phyloP scores from a whole-genome alignment of 2,888 invertebrate species.

The Himalopsyche anomala region DNA sequence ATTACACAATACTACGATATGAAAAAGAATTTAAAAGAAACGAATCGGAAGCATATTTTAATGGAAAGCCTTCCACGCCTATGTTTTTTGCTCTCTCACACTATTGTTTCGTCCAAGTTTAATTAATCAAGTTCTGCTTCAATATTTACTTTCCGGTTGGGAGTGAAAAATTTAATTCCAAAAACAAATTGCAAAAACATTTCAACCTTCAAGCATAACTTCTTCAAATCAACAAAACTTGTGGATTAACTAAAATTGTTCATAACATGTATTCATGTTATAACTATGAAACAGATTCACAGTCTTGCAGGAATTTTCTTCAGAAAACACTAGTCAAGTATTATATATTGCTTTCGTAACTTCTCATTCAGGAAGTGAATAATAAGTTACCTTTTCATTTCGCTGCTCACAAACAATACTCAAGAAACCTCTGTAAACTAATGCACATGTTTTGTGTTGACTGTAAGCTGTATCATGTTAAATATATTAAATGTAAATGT shows the following conservation, averaged over 20 bases:
- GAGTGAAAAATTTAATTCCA: not conserved
- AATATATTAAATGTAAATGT: conserved; percentile 24
- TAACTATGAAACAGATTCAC: not conserved
- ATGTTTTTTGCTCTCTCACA: conserved; percentile 9
- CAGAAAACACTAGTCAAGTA: conserved; percentile 14
- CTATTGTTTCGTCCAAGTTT: conserved; percentile 1
- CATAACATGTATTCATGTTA: not conserved
- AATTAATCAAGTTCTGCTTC: not conserved
- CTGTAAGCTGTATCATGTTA: not conserved
- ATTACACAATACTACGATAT: too few species aligned
- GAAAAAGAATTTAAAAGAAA: too few species aligned
- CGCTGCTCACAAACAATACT: conserved; percentile 27
- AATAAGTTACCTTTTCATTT: conserved; percentile 38
- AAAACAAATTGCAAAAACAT: conserved; percentile 6
- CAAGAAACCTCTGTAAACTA: not conserved
- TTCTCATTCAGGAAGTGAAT: not conserved
- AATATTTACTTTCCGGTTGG: not conserved
- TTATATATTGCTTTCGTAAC: conserved; percentile 26
- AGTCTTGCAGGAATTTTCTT: not conserved
- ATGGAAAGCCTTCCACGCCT: too few species aligned
- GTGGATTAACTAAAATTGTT: not conserved
- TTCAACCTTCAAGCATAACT: not conserved
- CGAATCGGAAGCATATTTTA: too few species aligned
- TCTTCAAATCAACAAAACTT: conserved; percentile 27
- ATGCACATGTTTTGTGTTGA: conserved; percentile 29